Percentiles rank a stretch among this genome's conserved stretches.
phyloP scores from a whole-genome alignment of 2,888 invertebrate species.

The Ryuthela nishihirai region DNA sequence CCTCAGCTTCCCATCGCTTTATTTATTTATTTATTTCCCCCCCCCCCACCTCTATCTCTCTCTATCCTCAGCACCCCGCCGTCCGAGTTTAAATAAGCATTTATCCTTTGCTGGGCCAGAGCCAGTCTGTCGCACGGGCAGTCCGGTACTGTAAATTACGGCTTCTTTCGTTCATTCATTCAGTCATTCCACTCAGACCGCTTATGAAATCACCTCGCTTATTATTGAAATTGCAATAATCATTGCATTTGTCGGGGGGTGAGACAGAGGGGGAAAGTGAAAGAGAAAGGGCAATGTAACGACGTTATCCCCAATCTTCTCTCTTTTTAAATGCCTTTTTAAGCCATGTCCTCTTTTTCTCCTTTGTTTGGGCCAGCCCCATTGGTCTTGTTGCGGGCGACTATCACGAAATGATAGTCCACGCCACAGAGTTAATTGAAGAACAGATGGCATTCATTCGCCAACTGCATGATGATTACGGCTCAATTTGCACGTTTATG shows the following conservation, averaged over 20 bases:
- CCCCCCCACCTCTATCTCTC: too few relatives aligned
- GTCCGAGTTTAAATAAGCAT: too few relatives aligned
- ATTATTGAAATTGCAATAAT: conserved; percentile 40
- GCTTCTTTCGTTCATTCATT: too few relatives aligned
- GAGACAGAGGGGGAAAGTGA: conserved; percentile 2
- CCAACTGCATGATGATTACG: conserved; percentile 32
- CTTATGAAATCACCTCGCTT: conserved; percentile 11
- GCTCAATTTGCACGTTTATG: conserved; percentile 38
- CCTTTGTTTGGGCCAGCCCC: conserved; percentile 14
- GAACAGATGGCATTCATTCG: conserved; percentile 36
- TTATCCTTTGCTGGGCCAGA: too few relatives aligned
- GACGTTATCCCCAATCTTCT: conserved; percentile 2
- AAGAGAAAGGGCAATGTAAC: too few relatives aligned
- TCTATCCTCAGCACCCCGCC: too few relatives aligned
- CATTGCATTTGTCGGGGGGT: conserved; percentile 32
- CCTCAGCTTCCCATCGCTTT: too few relatives aligned
- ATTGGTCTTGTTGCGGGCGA: neutral
- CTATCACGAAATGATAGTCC: conserved; percentile 24
- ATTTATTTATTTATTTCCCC: too few relatives aligned
- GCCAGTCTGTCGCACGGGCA: too few relatives aligned
- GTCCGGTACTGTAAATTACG: conserved; percentile 18
- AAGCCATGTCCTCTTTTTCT: conserved; percentile 26
- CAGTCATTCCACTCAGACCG: conserved; percentile 6
- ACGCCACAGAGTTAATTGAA: conserved; percentile 33
- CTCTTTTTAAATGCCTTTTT: conserved; percentile 29